A percentile compares a stretch with the other conserved stretches of the same genome.
These are phyloP conservation scores for Corythornis vintsioides DNA, from an alignment of 2,113 vertebrate species.

Conservation along the genomic window DNA sequence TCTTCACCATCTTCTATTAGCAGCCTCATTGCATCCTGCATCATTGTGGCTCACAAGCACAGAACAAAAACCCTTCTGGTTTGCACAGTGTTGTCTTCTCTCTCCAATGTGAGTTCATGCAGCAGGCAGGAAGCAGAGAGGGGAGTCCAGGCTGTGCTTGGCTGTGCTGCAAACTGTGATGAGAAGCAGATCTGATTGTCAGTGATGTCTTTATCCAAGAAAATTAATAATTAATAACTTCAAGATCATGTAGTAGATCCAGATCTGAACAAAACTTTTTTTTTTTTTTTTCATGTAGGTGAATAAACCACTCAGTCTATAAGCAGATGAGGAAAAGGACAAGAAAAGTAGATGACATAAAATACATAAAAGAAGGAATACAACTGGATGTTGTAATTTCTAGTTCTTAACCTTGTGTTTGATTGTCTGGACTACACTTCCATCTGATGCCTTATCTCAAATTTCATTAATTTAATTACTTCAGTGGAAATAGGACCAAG, in stretches of 20 bases:
- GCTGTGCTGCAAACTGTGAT: neutral
- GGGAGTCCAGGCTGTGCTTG: accelerated
- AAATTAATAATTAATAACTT: neutral
- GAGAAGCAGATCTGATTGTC: neutral
- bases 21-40: neutral
- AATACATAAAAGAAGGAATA: neutral
- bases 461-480: conserved; percentile 5
- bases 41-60: neutral
- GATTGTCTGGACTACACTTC: neutral
- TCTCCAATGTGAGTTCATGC: neutral
- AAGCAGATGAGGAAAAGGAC: neutral
- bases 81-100: neutral
- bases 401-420: neutral
- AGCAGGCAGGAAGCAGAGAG: neutral
- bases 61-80: neutral
- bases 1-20: neutral
- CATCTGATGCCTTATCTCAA: neutral
- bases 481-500: neutral
- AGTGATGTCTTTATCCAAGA: neutral
- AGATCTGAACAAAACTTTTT: neutral
- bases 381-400: neutral
- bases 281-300: neutral
- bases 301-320: neutral
- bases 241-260: neutral
- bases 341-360: neutral